Evolutionary conservation across 2,888 invertebrate species (phyloP).

Genomic region (Tetrapedia diversipes): DNA sequence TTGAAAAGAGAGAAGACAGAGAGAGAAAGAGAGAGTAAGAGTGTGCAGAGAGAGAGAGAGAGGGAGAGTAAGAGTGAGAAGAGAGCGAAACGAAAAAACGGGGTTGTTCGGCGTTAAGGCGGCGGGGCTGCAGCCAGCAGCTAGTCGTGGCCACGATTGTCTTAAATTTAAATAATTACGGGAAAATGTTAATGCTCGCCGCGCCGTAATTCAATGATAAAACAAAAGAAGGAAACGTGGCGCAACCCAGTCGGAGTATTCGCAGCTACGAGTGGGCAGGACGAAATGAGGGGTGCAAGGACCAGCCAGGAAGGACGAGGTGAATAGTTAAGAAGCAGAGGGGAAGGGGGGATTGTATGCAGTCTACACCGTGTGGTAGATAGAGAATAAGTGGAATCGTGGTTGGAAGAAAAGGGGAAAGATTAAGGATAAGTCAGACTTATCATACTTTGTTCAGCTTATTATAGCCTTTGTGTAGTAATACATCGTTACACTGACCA

Average conservation of each 20-base stretch:
- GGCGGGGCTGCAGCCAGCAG: constrained; percentile 45
- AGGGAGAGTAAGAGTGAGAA: no score
- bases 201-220: constrained; percentile 78
- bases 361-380: no score
- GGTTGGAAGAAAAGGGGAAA: constrained; percentile 68
- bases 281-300: not conserved
- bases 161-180: constrained; percentile 81
- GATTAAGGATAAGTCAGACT: constrained; percentile 65
- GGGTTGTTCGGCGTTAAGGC: constrained; percentile 60
- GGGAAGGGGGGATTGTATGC: no score
- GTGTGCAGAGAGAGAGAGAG: no score
- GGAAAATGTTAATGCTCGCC: constrained; percentile 78
- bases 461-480: no score
- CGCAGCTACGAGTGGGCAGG: constrained; percentile 10
- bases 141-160: constrained; percentile 72
- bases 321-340: constrained; percentile 54
- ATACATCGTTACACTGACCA: no score
- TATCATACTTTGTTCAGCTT: no score
- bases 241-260: constrained; percentile 46
- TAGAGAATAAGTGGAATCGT: no score
- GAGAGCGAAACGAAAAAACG: constrained; percentile 3
- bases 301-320: constrained; percentile 25
- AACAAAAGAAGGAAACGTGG: constrained; percentile 71
- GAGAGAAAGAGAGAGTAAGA: no score
- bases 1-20: no score